A percentile compares a stretch with the other conserved stretches of the same genome.
Conservation (phyloP, 1,140 invertebrate species). For the Papilio glaucus region DNA sequence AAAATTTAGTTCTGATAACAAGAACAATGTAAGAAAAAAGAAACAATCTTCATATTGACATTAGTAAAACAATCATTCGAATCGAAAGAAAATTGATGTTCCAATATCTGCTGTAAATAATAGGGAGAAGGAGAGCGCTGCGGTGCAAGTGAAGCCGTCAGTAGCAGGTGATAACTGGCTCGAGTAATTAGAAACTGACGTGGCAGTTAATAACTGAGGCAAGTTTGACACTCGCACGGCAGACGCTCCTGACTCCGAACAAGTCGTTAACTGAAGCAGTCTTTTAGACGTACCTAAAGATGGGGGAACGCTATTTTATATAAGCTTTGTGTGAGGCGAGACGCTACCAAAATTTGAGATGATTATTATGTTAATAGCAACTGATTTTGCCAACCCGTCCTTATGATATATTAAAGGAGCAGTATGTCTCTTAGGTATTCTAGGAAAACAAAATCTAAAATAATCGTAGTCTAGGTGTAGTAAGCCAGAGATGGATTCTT, state of each 20-base stretch:
- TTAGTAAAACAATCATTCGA: no score
- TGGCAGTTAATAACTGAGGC: constrained; percentile 69
- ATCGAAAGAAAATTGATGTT: constrained; percentile 7
- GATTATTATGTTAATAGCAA: constrained; percentile 16
- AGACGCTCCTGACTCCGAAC: constrained; percentile 39
- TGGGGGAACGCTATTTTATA: constrained; percentile 15
- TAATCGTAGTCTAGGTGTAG: no score
- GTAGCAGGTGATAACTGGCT: constrained; percentile 77
- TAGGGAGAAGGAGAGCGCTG: constrained; percentile 8
- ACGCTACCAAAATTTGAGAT: constrained; percentile 21
- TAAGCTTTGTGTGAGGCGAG: constrained; percentile 17
- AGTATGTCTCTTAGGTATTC: not conserved
- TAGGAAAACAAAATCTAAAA: no score
- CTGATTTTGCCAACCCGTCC: not conserved
- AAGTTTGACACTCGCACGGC: constrained; percentile 65
- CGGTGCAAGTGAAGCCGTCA: constrained; percentile 64
- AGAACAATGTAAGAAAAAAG: no score
- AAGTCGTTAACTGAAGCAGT: constrained; percentile 37
- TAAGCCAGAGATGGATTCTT: no score
- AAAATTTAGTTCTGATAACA: no score
- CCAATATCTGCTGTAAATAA: not conserved
- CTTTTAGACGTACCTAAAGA: constrained; percentile 32
- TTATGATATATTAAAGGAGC: not conserved
- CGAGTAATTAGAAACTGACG: constrained; percentile 79
- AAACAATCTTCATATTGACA: no score